Base-by-base conservation (phyloP, 2,888 invertebrate species). In the Tachina fera region DNA sequence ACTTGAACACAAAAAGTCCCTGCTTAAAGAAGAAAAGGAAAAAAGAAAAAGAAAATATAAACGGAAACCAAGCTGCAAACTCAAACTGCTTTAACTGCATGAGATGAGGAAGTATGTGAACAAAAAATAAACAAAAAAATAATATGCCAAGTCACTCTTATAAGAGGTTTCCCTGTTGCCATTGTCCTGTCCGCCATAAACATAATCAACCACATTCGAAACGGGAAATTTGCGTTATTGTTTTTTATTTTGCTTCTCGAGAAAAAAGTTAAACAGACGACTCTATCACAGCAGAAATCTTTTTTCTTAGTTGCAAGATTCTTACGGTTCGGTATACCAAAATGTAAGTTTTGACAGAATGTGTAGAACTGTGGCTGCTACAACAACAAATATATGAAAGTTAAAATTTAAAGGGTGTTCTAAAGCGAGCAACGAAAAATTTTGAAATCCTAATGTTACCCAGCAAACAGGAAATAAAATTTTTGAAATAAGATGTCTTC, bases 111-210 rank as follows among this genome's bases (percentile, higher is more conserved):
- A 77, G 68, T 60, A 8, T 45, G 31, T 14, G 39, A 63, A 60
- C 14, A 61, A 41, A 31, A 4, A 31, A 83, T 53, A 60, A 72
- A 31, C 8, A 31, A 83, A 60, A 60, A 72, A 86, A 47, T 31
- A 79, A 86, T 75, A 67, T 76, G 79, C 76, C 76, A 86, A 86
- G 86, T 83, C 76, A 80, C 70, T 83, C 67, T 67, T 45, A 80
- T 71, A 67, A 80, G 53, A 76, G 83, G 79, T 76, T 86, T 86
- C 86, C 83, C 83, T 79, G 72, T 76, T 86, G 71, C 47, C 58
- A 41, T 76, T 72, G 72, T 77, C 68, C 77, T 78, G 77, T 77
- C 81, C 85, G 82, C 70, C 83, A 80, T 79, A 68, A 83, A 76
- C 79, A 86, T 80, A 83, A 78, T 72, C 72, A 83, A 80, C 79